A percentile compares a stretch with the other conserved stretches of the same genome.
Evolutionary conservation across 2,888 invertebrate genomes (phyloP).

Genomic region (Elysia crispata): DNA sequence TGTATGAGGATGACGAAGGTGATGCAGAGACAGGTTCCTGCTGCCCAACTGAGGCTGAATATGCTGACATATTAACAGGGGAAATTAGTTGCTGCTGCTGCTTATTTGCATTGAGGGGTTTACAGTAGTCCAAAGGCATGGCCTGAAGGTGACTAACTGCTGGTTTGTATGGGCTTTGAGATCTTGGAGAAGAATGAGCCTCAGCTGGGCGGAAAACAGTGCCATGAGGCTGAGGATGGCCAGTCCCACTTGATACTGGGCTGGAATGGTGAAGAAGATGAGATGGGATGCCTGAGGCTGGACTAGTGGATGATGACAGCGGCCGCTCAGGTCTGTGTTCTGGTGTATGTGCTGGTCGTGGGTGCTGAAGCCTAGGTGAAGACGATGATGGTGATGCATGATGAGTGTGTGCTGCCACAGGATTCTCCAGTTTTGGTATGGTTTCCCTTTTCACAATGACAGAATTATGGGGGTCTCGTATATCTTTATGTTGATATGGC

Average conservation of each 20-base stretch:
- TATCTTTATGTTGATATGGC: conserved; percentile 62
- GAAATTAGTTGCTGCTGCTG: conserved; percentile 43
- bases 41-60: conserved; percentile 56
- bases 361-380: conserved; percentile 64
- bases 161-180: conserved; percentile 68
- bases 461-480: conserved; percentile 65
- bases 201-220: conserved; percentile 61
- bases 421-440: conserved; percentile 51
- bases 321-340: conserved; percentile 58
- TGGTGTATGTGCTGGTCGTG: conserved; percentile 69
- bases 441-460: conserved; percentile 73
- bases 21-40: conserved; percentile 70
- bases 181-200: conserved; percentile 54
- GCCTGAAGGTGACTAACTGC: conserved; percentile 63
- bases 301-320: conserved; percentile 59
- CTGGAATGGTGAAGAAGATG: conserved; percentile 59
- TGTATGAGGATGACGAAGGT: conserved; percentile 62
- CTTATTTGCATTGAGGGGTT: conserved; percentile 54
- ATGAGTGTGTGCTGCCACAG: conserved; percentile 53
- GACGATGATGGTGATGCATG: conserved; percentile 55
- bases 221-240: conserved; percentile 55
- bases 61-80: conserved; percentile 51
- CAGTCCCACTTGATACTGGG: conserved; percentile 49
- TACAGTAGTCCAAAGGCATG: conserved; percentile 70
- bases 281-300: conserved; percentile 59